These are phyloP conservation scores for Oreocharis arfaki DNA, from an alignment of 2,113 vertebrate genomes.

Conservation along the genomic window DNA sequence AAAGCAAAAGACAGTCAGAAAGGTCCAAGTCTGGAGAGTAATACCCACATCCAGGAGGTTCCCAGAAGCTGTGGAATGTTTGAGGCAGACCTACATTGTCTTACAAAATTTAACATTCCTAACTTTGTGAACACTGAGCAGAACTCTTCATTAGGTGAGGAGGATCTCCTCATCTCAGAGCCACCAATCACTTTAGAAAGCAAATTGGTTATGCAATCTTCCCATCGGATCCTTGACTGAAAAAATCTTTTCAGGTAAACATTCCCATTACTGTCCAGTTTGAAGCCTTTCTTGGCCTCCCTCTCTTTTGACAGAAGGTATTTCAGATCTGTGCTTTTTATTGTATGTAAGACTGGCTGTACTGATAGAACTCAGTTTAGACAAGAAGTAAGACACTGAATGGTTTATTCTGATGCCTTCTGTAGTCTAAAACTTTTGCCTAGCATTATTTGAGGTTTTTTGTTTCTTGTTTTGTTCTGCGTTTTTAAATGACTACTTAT, in stretches of 20 bases:
- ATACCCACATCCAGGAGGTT: conserved; percentile 54
- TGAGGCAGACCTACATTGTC: conserved; percentile 67
- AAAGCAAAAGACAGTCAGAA: conserved; percentile 42
- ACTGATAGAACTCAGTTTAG: not conserved
- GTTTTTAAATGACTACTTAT: not conserved
- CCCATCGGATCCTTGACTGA: conserved; percentile 60
- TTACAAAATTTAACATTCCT: conserved; percentile 87
- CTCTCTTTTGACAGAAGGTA: not conserved
- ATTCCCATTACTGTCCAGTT: rapidly evolving
- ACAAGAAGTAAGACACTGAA: not conserved
- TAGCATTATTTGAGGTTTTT: not conserved
- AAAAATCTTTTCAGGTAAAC: not conserved
- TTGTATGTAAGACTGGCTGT: not conserved
- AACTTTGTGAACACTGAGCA: conserved; percentile 90
- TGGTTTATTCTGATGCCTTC: not conserved
- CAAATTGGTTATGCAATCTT: conserved; percentile 58
- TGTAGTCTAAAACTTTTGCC: not conserved
- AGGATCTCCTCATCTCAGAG: conserved; percentile 83
- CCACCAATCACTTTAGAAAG: conserved; percentile 76
- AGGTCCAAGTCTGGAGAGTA: conserved; percentile 42
- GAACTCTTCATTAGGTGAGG: conserved; percentile 80
- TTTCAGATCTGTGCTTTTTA: not conserved
- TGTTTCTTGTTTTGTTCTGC: not conserved
- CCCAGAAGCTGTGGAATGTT: conserved; percentile 18
- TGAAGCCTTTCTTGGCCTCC: not conserved